These are phyloP conservation scores for Spodoptera frugiperda DNA, from an alignment of 1,140 invertebrate genomes.

Conservation along the genomic window DNA sequence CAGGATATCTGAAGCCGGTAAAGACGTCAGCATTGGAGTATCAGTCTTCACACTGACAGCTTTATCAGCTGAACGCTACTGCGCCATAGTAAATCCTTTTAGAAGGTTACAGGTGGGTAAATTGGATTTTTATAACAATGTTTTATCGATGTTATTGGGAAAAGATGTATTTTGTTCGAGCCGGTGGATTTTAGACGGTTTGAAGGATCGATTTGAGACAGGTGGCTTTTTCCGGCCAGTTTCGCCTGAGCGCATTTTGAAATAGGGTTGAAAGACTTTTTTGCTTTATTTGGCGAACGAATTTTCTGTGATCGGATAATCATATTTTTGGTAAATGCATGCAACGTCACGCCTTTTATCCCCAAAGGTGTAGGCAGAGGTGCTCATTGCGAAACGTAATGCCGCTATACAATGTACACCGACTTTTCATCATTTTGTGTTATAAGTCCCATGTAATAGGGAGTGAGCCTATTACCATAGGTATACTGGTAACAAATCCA, in stretches of 20 bases:
- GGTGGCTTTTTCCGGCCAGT: background rate
- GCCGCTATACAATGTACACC: too few relatives aligned
- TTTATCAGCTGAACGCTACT: constrained; percentile 95
- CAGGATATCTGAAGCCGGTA: constrained; percentile 94
- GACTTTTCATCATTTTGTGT: too few relatives aligned
- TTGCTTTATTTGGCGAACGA: too few relatives aligned
- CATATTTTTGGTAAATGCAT: too few relatives aligned
- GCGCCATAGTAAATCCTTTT: constrained; percentile 96
- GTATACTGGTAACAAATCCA: too few relatives aligned
- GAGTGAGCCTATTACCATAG: too few relatives aligned
- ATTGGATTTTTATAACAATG: constrained; percentile 14
- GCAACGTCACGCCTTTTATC: too few relatives aligned
- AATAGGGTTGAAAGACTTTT: background rate
- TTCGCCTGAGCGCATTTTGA: background rate
- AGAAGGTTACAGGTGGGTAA: constrained; percentile 88
- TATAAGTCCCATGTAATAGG: too few relatives aligned
- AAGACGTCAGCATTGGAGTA: constrained; percentile 96
- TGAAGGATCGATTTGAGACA: constrained; percentile 15
- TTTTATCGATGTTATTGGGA: constrained; percentile 4
- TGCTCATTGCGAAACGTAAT: too few relatives aligned
- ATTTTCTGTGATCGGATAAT: too few relatives aligned
- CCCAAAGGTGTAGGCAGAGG: too few relatives aligned
- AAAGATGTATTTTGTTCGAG: background rate
- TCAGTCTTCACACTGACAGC: constrained; percentile 97
- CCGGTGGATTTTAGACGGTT: background rate